Percentiles rank a stretch among this genome's conserved stretches.
Evolutionary conservation across 2,113 vertebrate genomes (phyloP).

Genomic region (Ophthalmolycus amberensis): DNA sequence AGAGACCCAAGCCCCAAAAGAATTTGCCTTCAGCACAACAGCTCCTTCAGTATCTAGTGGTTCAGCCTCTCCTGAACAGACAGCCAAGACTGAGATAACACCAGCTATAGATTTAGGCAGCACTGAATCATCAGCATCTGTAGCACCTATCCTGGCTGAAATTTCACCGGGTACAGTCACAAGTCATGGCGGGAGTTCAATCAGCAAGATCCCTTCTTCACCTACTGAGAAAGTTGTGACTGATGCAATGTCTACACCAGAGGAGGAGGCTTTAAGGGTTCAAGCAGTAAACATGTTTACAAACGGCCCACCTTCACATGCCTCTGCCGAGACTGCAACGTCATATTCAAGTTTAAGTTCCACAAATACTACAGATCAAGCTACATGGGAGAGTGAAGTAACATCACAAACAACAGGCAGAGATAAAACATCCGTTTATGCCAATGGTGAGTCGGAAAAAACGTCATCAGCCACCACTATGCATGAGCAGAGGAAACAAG

Average conservation of each 20-base stretch:
- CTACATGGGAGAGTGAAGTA: slow-evolving; percentile 8
- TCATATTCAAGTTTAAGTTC: slow-evolving; percentile 3
- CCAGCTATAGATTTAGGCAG: slow-evolving; percentile 20
- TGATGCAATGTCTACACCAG: slow-evolving; percentile 21
- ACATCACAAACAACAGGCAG: slow-evolving; percentile 15
- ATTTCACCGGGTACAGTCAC: slow-evolving; percentile 20
- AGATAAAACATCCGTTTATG: slow-evolving; percentile 15
- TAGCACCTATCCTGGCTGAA: slow-evolving; percentile 3
- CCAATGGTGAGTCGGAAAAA: slow-evolving; percentile 12
- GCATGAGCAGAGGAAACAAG: slow-evolving; percentile 5
- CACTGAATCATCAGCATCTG: slow-evolving; percentile 29
- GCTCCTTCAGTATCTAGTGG: slow-evolving; percentile 27
- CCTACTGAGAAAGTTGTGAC: slow-evolving; percentile 17
- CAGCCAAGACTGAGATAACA: slow-evolving; percentile 37
- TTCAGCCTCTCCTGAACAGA: slow-evolving; percentile 26
- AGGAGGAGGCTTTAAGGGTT: slow-evolving; percentile 38
- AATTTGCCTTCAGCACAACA: slow-evolving; percentile 41
- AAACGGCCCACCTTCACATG: slow-evolving; percentile 14
- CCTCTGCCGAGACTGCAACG: neutral
- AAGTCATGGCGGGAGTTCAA: slow-evolving; percentile 14
- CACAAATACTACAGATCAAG: slow-evolving; percentile 6
- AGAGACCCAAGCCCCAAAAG: slow-evolving; percentile 26
- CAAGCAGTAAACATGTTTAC: slow-evolving; percentile 48
- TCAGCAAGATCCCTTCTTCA: slow-evolving; percentile 23
- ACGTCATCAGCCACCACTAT: neutral